Percentiles rank a stretch among this genome's conserved stretches.
Evolutionary conservation across 2,797 vertebrate genomes (phyloP).

Genomic region (Eulemur coronatus): DNA sequence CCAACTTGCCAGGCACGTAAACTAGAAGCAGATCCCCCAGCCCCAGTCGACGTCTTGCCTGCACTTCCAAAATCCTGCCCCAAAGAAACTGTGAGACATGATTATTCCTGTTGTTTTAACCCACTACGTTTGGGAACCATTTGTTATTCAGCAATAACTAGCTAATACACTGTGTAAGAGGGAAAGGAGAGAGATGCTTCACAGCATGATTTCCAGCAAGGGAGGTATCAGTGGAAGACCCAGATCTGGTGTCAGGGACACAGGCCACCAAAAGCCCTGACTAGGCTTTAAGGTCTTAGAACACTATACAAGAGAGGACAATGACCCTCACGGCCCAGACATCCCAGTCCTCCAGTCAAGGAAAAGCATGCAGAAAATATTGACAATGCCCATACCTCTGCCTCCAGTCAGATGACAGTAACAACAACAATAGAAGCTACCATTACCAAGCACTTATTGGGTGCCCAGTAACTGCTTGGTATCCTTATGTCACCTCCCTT

Average conservation of each 20-base stretch:
- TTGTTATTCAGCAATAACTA: background rate
- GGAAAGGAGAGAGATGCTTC: background rate
- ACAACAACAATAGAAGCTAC: background rate
- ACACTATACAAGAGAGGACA: background rate
- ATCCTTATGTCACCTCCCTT: background rate
- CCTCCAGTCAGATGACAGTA: background rate
- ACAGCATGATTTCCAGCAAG: background rate
- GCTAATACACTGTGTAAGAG: background rate
- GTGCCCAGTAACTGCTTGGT: background rate
- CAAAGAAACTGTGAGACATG: constrained; percentile 20
- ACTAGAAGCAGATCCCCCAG: background rate
- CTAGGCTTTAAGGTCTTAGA: background rate
- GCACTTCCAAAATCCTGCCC: constrained; percentile 5
- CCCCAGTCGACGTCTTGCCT: background rate
- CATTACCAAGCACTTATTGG: background rate
- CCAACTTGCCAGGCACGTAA: background rate
- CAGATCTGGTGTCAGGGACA: background rate
- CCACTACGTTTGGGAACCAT: background rate
- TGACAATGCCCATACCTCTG: background rate
- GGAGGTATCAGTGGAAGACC: background rate
- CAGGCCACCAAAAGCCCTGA: background rate
- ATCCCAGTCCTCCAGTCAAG: background rate
- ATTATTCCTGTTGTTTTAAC: constrained; percentile 1
- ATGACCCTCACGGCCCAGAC: background rate
- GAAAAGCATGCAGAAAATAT: background rate